A percentile compares a stretch with the other conserved stretches of the same genome.
Evolutionary conservation across 1,140 invertebrate genomes (phyloP).

Genomic region (Pseudachorutes palmiensis): DNA sequence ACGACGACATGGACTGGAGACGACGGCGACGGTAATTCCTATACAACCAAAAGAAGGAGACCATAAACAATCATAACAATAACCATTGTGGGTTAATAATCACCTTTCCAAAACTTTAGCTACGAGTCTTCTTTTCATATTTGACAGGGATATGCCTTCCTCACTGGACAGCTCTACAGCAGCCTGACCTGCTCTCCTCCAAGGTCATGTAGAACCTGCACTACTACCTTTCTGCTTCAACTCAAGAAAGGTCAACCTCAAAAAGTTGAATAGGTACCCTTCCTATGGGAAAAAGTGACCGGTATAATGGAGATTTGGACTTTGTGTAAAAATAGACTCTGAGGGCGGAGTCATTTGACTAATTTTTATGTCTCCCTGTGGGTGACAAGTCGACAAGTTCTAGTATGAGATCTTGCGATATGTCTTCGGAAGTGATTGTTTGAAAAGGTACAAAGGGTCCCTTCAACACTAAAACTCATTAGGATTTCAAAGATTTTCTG

Average conservation of each 20-base stretch:
- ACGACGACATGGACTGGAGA: not conserved
- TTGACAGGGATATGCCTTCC: not conserved
- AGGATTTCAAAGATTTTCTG: not conserved
- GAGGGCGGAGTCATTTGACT: too few relatives aligned
- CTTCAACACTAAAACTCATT: conserved; percentile 9
- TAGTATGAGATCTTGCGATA: not conserved
- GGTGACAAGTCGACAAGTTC: not conserved
- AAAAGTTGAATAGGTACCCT: too few relatives aligned
- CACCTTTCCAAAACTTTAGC: not conserved
- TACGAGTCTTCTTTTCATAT: not conserved
- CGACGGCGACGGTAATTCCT: not conserved
- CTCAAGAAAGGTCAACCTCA: too few relatives aligned
- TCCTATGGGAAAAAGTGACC: not conserved
- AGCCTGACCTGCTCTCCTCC: not conserved
- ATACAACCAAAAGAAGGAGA: not conserved
- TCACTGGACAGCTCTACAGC: not conserved
- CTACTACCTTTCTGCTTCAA: too few relatives aligned
- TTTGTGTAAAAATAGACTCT: too few relatives aligned
- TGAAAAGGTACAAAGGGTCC: not conserved
- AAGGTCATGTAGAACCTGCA: too few relatives aligned
- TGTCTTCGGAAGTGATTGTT: not conserved
- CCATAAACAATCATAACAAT: conserved; percentile 9
- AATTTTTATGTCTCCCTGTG: not conserved
- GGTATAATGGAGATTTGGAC: too few relatives aligned
- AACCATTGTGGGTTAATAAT: conserved; percentile 5